A percentile compares a stretch with the other conserved stretches of the same genome.
Evolutionary conservation across 2,113 vertebrate genomes (phyloP).

Genomic region (Scatophagus argus): DNA sequence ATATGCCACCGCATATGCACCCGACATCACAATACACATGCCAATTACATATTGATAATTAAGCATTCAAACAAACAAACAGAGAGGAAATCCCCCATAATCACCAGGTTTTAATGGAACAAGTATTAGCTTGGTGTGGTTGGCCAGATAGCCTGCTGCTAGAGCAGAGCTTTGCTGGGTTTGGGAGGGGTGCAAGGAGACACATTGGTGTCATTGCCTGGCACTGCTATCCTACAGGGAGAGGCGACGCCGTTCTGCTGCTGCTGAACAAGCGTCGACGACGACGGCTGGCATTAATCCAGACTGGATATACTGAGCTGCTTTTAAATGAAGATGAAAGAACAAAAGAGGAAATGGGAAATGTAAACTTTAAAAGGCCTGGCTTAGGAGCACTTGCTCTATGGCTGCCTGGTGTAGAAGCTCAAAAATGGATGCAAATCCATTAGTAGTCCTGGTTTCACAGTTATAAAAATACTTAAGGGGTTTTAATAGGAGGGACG

Average conservation of each 20-base stretch:
- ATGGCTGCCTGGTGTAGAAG: constrained; percentile 38
- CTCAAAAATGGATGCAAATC: constrained; percentile 84
- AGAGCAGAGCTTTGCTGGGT: constrained; percentile 68
- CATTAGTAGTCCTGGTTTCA: constrained; percentile 82
- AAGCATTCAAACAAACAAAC: constrained; percentile 81
- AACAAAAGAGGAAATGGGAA: constrained; percentile 79
- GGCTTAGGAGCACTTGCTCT: constrained; percentile 74
- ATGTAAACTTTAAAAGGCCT: constrained; percentile 81
- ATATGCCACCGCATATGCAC: constrained; percentile 58
- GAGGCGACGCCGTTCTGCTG: constrained; percentile 51
- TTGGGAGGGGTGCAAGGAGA: constrained; percentile 29
- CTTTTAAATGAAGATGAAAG: constrained; percentile 81
- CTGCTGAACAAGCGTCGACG: constrained; percentile 51
- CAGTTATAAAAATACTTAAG: constrained; percentile 87
- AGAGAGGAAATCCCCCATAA: constrained; percentile 77
- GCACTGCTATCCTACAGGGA: constrained; percentile 78
- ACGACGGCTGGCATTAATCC: constrained; percentile 79
- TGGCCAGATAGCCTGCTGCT: constrained; percentile 73
- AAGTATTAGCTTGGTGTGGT: constrained; percentile 75
- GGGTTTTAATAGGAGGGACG: constrained; percentile 81
- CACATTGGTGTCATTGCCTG: constrained; percentile 78
- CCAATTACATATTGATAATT: constrained; percentile 81
- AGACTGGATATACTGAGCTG: constrained; percentile 78
- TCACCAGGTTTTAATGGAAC: constrained; percentile 80
- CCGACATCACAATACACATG: constrained; percentile 69